Evolutionary conservation across 92 coral and sea anemone species (phyloP), one percentile per base, ranked within the genome.

Genomic region (Pocillopora meandrina): DNA sequence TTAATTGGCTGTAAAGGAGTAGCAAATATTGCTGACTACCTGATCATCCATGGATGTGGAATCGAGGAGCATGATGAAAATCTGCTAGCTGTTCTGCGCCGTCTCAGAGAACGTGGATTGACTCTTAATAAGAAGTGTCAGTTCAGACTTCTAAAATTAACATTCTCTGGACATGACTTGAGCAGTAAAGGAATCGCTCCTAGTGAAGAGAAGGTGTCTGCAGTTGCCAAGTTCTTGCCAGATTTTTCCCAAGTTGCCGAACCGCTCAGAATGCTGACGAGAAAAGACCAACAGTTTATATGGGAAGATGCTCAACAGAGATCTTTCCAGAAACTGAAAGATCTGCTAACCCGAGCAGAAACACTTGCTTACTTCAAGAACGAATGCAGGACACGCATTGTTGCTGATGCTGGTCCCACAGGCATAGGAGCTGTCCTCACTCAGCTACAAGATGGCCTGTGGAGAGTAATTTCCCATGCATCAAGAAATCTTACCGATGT

Each of bases 81-180:
- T 80, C 36, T 78, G 71, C 33, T 36, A 12, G 81, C 85, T 12
- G 92, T 89, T 35, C 75, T 75, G 35, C 13, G 74, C 15, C 80
- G 86, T 52, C 20, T 81, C 26, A 52, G 79, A 58, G 64, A 75
- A 55, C 34, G 76, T 17, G 84, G 87, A 55, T 31, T 89, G 60
- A 89, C 92, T 10, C 68, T 89, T 23, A 79, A 89, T 73, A 82
- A 67, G 9, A 89, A 89, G 61, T 89, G 89, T 56, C 92, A 85
- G 78, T 89, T 89, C 73, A 82, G 89, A 36, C 79, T 23, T 23
- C 26, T 0, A 23, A 23, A 23, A 23, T 23, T 75, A 56, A 86
- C 87, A 35, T 90, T 90, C 69, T 90, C 82, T 52, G 90, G 87
- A 34, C 93, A 82, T 74, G 88, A 90, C 34, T 73, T 86, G 70